phyloP scores from a whole-genome alignment of 2,797 vertebrate genomes.

The Oryzias dopingdopingensis region DNA sequence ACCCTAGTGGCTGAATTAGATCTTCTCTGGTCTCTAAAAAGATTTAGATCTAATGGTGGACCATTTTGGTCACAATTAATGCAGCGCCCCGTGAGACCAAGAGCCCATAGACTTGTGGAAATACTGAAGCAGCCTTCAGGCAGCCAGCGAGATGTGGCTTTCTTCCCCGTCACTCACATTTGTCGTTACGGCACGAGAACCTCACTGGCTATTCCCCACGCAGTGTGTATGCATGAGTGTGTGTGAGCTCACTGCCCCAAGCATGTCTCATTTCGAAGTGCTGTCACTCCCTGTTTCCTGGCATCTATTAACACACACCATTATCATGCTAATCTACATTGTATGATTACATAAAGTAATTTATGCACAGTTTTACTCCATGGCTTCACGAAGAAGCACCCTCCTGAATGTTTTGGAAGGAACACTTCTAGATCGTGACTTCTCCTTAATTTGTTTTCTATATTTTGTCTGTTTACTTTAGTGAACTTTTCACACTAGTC shows the following conservation, averaged over 20 bases:
- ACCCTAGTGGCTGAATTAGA: conserved; percentile 46
- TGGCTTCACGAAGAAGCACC: conserved; percentile 83
- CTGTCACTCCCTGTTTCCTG: conserved; percentile 97
- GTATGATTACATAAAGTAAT: conserved; percentile 99
- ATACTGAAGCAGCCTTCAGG: conserved; percentile 77
- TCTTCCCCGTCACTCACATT: conserved; percentile 81
- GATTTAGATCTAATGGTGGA: conserved; percentile 73
- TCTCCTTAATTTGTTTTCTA: conserved; percentile 23
- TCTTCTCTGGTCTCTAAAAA: conserved; percentile 66
- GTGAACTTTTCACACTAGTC: conserved; percentile 39
- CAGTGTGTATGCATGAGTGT: conserved; percentile 65
- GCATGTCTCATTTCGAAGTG: conserved; percentile 98
- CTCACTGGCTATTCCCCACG: conserved; percentile 79
- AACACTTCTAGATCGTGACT: conserved; percentile 38
- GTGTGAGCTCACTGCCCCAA: conserved; percentile 85
- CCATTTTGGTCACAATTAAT: conserved; percentile 79
- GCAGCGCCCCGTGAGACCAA: conserved; percentile 72
- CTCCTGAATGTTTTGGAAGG: conserved; percentile 72
- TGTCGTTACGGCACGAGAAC: conserved; percentile 77
- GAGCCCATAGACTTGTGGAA: conserved; percentile 77
- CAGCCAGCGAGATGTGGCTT: conserved; percentile 74
- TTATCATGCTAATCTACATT: conserved; percentile 99
- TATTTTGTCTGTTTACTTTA: conserved; percentile 22
- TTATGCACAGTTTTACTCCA: conserved; percentile 94
- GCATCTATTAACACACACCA: conserved; percentile 99